These are phyloP conservation scores for Lepus oiostolus DNA, from an alignment of 2,797 vertebrate species.

Conservation along the genomic window DNA sequence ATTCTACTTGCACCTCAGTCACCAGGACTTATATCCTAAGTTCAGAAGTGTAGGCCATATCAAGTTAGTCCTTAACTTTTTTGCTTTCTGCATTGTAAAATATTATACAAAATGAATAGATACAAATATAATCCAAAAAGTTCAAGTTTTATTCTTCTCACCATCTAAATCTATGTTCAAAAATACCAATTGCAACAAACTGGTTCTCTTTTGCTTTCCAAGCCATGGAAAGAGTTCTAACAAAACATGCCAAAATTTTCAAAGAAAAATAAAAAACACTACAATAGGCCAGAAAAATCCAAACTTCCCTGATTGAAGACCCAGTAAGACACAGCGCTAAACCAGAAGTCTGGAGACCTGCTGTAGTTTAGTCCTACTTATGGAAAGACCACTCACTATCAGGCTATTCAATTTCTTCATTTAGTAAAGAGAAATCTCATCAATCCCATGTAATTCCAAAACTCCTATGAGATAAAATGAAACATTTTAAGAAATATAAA, in stretches of 20 bases:
- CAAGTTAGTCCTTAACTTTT: conserved; percentile 22
- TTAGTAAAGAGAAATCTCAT: conserved; percentile 64
- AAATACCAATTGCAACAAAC: conserved; percentile 26
- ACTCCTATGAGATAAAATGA: conserved; percentile 57
- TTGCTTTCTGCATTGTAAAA: conserved; percentile 53
- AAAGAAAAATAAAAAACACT: conserved; percentile 21
- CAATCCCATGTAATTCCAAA: conserved; percentile 53
- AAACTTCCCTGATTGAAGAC: conserved; percentile 28
- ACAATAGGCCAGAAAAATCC: background rate
- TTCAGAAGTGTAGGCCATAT: background rate
- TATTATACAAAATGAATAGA: conserved; percentile 27
- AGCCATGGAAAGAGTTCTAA: background rate
- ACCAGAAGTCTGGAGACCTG: background rate
- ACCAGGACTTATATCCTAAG: conserved; percentile 15
- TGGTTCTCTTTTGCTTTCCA: conserved; percentile 24
- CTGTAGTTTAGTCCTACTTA: background rate
- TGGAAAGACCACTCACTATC: background rate
- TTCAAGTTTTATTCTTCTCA: conserved; percentile 32
- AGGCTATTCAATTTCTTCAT: background rate
- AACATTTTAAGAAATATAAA: conserved; percentile 67
- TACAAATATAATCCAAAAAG: background rate
- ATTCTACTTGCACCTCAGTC: background rate
- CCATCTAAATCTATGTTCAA: conserved; percentile 9
- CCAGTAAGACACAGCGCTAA: background rate
- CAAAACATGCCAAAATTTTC: conserved; percentile 10